Evolutionary conservation across 2,113 vertebrate species (phyloP).

Genomic region (Sisor rabdophorus): DNA sequence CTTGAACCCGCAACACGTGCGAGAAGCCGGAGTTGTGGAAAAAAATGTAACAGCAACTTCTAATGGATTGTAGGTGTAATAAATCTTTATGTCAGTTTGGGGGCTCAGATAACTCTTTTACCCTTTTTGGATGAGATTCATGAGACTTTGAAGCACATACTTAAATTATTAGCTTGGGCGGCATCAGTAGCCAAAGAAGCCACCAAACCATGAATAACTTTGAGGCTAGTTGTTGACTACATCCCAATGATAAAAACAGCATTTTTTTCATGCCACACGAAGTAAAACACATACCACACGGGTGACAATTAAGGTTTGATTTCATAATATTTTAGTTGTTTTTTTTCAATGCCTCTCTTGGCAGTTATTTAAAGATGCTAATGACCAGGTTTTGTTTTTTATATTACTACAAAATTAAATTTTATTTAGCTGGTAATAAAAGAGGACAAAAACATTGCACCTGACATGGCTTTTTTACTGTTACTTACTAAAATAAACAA

Average conservation of each 20-base stretch:
- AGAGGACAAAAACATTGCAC: background rate
- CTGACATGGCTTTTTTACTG: background rate
- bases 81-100: conserved; percentile 15
- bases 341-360: background rate
- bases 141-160: conserved; percentile 12
- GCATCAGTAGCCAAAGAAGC: background rate
- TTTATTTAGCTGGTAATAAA: background rate
- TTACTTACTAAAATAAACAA: background rate
- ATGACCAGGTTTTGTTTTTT: background rate
- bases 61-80: conserved; percentile 7
- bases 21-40: conserved; percentile 9
- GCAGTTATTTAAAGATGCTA: background rate
- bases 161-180: background rate
- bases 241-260: background rate
- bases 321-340: background rate
- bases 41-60: conserved; percentile 2
- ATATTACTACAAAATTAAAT: background rate
- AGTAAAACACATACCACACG: background rate
- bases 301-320: background rate
- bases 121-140: conserved; percentile 15
- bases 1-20: conserved; percentile 16
- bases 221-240: background rate
- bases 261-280: background rate
- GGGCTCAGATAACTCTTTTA: background rate
- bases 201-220: conserved; percentile 1